Percentiles rank a stretch among this genome's conserved stretches.
These are phyloP conservation scores for Brenthis hecate DNA, from an alignment of 2,888 invertebrate species.

Conservation along the genomic window DNA sequence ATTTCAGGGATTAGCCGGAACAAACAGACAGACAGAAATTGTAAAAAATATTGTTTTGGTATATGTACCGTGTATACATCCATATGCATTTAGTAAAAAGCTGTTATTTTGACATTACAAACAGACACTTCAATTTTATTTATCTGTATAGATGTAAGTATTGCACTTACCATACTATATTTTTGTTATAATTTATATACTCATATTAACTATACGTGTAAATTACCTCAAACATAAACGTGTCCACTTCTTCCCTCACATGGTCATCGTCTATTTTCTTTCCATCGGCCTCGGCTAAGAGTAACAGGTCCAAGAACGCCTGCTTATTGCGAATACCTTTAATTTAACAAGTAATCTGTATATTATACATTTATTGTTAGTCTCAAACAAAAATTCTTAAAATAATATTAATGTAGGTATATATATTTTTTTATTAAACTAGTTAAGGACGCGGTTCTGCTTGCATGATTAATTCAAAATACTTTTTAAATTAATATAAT, in stretches of 20 bases:
- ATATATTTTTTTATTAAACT: not conserved
- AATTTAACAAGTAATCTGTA: conserved; percentile 27
- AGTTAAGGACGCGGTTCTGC: too few species aligned
- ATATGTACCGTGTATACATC: too few species aligned
- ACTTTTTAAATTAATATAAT: too few species aligned
- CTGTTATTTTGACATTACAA: too few species aligned
- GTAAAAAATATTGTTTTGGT: too few species aligned
- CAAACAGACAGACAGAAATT: too few species aligned
- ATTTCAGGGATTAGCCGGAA: too few species aligned
- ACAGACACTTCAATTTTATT: too few species aligned
- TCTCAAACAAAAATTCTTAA: not conserved
- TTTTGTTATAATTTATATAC: not conserved
- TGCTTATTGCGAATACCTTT: conserved; percentile 82
- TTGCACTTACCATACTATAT: too few species aligned
- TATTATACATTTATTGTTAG: not conserved
- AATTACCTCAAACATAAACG: conserved; percentile 87
- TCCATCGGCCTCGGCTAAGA: conserved; percentile 81
- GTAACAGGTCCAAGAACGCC: conserved; percentile 86
- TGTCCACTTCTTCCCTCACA: conserved; percentile 87
- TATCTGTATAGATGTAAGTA: too few species aligned
- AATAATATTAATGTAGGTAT: not conserved
- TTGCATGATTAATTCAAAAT: too few species aligned
- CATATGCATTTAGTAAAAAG: too few species aligned
- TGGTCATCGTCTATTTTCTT: conserved; percentile 81
- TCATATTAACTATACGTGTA: not conserved